Evolutionary conservation across 2,113 vertebrate species (phyloP).

Genomic region (Ahaetulla prasina): DNA sequence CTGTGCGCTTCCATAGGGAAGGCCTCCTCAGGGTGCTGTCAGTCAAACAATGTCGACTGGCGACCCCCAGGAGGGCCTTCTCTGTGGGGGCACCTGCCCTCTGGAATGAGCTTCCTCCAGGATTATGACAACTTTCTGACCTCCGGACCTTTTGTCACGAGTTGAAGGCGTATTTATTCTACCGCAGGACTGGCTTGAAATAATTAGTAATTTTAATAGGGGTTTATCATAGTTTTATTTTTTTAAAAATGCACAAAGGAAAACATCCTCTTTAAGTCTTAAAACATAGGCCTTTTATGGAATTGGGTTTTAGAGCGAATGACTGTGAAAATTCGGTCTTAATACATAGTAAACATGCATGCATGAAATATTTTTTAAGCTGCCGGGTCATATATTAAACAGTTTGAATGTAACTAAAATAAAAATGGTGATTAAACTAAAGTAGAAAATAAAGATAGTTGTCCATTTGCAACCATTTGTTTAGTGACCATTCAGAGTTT

Average conservation of each 20-base stretch:
- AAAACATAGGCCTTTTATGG: neutral
- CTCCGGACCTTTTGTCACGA: too few species aligned
- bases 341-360: neutral
- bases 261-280: neutral
- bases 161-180: too few species aligned
- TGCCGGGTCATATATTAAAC: neutral
- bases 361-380: neutral
- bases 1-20: too few species aligned
- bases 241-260: neutral
- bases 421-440: neutral
- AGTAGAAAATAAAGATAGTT: neutral
- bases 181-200: too few species aligned
- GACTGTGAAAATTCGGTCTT: neutral
- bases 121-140: too few species aligned
- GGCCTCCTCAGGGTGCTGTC: too few species aligned
- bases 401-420: neutral
- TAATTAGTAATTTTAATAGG: too few species aligned
- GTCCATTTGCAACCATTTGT: neutral
- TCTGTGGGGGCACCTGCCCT: too few species aligned
- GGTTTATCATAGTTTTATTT: too few species aligned
- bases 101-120: too few species aligned
- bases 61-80: too few species aligned
- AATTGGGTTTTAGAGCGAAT: neutral
- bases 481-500: neutral
- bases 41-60: too few species aligned